These are phyloP conservation scores for Holacanthus passer DNA, from an alignment of 2,113 vertebrate genomes.

Conservation along the genomic window DNA sequence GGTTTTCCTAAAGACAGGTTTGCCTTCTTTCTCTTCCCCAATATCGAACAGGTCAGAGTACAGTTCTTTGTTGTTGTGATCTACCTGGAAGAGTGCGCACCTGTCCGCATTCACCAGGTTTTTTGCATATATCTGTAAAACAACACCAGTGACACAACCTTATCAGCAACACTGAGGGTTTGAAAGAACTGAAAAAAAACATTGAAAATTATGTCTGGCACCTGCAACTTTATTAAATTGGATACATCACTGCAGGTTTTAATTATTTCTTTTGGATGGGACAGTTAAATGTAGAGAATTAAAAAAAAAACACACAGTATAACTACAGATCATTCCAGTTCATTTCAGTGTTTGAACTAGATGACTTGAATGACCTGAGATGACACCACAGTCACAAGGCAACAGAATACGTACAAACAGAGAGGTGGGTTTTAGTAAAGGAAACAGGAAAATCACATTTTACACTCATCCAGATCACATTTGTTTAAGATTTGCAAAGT, in stretches of 20 bases:
- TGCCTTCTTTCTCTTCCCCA: conserved; percentile 97
- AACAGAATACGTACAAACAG: conserved; percentile 57
- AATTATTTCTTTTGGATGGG: conserved; percentile 16
- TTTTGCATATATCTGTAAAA: conserved; percentile 99
- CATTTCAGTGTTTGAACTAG: conserved; percentile 35
- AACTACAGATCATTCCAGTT: conserved; percentile 51
- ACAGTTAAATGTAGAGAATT: conserved; percentile 32
- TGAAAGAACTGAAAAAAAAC: background rate
- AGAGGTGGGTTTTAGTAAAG: conserved; percentile 38
- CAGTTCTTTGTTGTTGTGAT: conserved; percentile 97
- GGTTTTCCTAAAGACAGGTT: conserved; percentile 98
- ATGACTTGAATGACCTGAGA: conserved; percentile 59
- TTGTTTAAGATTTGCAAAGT: conserved; percentile 22
- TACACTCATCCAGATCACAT: conserved; percentile 9
- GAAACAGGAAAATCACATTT: conserved; percentile 37
- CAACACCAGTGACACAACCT: conserved; percentile 58
- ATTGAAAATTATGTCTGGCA: background rate
- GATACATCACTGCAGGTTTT: conserved; percentile 1
- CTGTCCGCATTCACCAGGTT: conserved; percentile 99
- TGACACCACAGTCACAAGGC: conserved; percentile 56
- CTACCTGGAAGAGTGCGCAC: conserved; percentile 99
- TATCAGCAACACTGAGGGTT: conserved; percentile 22
- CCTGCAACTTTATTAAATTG: background rate
- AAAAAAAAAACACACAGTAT: conserved; percentile 26
- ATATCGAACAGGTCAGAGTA: conserved; percentile 99